These are phyloP conservation scores for Melanotaenia trifasciata DNA, from an alignment of 2,797 vertebrate species.

Conservation along the genomic window DNA sequence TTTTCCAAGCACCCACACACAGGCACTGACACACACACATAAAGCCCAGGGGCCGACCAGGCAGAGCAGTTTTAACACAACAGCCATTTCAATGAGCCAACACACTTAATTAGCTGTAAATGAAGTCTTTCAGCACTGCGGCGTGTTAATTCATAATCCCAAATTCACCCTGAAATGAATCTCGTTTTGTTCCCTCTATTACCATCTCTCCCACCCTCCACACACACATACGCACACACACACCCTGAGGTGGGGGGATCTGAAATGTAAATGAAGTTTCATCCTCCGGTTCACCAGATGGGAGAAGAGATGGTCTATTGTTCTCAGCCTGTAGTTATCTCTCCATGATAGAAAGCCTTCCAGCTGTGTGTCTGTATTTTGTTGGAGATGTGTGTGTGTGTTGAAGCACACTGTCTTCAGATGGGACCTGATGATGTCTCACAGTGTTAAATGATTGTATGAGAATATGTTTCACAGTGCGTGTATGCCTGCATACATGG, in stretches of 20 bases:
- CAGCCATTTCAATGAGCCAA: slow-evolving; percentile 70
- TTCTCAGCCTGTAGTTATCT: slow-evolving; percentile 80
- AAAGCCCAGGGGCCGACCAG: slow-evolving; percentile 38
- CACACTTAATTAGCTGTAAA: slow-evolving; percentile 76
- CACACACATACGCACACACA: slow-evolving; percentile 45
- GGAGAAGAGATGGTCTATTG: slow-evolving; percentile 82
- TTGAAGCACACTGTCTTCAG: slow-evolving; percentile 49
- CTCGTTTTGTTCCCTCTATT: slow-evolving; percentile 66
- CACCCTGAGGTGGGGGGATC: slow-evolving; percentile 72
- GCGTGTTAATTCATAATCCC: slow-evolving; percentile 81
- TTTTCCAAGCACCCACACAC: slow-evolving; percentile 19
- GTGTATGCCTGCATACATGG: neutral
- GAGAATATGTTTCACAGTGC: slow-evolving; percentile 20
- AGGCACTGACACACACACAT: slow-evolving; percentile 20
- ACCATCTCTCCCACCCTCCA: slow-evolving; percentile 13
- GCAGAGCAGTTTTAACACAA: slow-evolving; percentile 62
- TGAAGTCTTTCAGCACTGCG: slow-evolving; percentile 77
- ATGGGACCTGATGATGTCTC: slow-evolving; percentile 59
- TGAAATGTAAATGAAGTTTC: slow-evolving; percentile 83
- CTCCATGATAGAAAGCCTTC: slow-evolving; percentile 74
- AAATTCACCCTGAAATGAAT: slow-evolving; percentile 81
- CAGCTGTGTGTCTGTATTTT: slow-evolving; percentile 64
- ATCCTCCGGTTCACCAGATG: slow-evolving; percentile 81
- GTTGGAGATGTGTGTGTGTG: slow-evolving; percentile 18
- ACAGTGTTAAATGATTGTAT: slow-evolving; percentile 26